Conservation (phyloP, 2,888 invertebrate genomes). For the Drosophila pseudotalamancana region DNA sequence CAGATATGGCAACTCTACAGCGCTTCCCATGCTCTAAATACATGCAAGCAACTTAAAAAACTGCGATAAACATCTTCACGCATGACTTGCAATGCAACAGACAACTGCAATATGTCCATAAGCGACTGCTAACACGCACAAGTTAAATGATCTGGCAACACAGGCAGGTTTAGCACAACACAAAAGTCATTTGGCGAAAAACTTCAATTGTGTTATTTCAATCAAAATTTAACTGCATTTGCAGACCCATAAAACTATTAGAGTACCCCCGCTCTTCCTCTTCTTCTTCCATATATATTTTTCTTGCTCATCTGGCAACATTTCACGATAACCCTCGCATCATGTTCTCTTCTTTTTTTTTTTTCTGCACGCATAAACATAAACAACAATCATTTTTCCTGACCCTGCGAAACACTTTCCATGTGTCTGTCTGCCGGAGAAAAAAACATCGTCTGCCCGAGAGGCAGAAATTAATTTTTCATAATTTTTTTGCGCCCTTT, state of each 20-base stretch:
- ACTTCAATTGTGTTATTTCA: constrained; percentile 12
- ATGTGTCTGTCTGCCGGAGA: constrained; percentile 52
- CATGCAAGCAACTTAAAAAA: no score
- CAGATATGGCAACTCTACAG: background rate
- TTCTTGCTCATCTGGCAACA: constrained; percentile 45
- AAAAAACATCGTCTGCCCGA: constrained; percentile 58
- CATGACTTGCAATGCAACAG: background rate
- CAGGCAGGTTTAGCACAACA: background rate
- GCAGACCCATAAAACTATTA: constrained; percentile 38
- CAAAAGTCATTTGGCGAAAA: background rate
- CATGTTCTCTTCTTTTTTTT: constrained; percentile 32
- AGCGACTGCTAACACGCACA: background rate
- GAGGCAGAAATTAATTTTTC: constrained; percentile 79
- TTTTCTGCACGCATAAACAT: constrained; percentile 64
- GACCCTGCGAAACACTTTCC: constrained; percentile 68
- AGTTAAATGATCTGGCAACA: constrained; percentile 1
- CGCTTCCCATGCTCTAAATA: background rate
- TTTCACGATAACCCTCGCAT: no score
- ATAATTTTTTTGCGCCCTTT: constrained; percentile 79
- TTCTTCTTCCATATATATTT: no score
- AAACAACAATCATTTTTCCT: constrained; percentile 37
- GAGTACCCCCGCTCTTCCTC: constrained; percentile 26
- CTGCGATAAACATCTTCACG: background rate
- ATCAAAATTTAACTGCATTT: constrained; percentile 11
- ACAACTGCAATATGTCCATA: no score